Conservation (phyloP, 2,113 vertebrate genomes). For the Petrocephalus microphthalmus region DNA sequence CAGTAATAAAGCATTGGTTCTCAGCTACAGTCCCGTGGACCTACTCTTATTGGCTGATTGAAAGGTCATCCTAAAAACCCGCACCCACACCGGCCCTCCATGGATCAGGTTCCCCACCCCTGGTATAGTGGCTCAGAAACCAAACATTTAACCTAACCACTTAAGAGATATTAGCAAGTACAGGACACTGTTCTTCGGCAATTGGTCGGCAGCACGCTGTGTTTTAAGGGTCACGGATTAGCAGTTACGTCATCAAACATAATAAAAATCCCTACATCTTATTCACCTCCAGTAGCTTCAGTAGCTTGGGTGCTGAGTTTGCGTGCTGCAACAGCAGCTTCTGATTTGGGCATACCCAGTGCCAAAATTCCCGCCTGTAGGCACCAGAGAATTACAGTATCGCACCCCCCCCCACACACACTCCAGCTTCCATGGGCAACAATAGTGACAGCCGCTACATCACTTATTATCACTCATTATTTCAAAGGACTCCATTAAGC, state of each 20-base stretch:
- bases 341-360: not conserved
- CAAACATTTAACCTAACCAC: not conserved
- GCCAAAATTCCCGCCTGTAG: not conserved
- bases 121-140: not conserved
- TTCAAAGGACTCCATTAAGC: not conserved
- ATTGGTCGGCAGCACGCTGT: not conserved
- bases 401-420: not conserved
- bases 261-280: not conserved
- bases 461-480: constrained; percentile 7
- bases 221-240: not conserved
- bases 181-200: not conserved
- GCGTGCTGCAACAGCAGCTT: not conserved
- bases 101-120: too few relatives aligned
- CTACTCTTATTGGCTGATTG: too few relatives aligned
- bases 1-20: too few relatives aligned
- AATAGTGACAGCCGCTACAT: not conserved
- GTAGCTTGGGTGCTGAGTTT: not conserved
- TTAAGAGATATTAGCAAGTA: not conserved
- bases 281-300: not conserved
- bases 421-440: not conserved
- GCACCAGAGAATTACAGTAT: not conserved
- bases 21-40: too few relatives aligned
- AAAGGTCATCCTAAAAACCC: too few relatives aligned
- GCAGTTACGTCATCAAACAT: not conserved
- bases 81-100: too few relatives aligned